Percentiles rank a stretch among this genome's conserved stretches.
phyloP scores from a whole-genome alignment of 2,888 invertebrate species.

The Dryobotodes eremita region DNA sequence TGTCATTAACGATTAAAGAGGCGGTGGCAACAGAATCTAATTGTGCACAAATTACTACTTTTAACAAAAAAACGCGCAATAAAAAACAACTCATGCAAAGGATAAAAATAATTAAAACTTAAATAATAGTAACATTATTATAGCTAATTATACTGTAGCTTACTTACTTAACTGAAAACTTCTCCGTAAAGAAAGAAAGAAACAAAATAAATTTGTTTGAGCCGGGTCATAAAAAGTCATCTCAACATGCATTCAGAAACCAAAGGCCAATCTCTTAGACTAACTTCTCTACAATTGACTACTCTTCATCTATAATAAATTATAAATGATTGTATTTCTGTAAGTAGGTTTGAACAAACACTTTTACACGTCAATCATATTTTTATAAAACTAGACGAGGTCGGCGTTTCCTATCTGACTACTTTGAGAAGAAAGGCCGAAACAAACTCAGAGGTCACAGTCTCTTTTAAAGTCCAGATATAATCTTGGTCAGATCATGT shows the following conservation, averaged over 20 bases:
- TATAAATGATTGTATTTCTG: too few relatives aligned
- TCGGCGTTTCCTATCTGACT: too few relatives aligned
- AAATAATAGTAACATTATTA: background rate
- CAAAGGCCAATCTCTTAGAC: too few relatives aligned
- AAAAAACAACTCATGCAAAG: background rate
- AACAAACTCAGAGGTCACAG: too few relatives aligned
- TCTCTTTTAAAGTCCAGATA: too few relatives aligned
- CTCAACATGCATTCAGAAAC: background rate
- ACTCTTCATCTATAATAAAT: conserved; percentile 3
- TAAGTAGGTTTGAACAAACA: too few relatives aligned
- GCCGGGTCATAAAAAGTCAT: background rate
- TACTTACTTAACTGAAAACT: background rate
- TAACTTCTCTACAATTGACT: background rate
- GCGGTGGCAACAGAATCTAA: too few relatives aligned
- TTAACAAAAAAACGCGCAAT: background rate
- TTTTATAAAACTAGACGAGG: too few relatives aligned
- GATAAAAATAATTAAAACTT: background rate
- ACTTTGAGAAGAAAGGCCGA: too few relatives aligned
- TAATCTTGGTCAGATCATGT: too few relatives aligned
- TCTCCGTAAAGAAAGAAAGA: background rate
- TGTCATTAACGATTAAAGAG: background rate
- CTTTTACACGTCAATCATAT: too few relatives aligned
- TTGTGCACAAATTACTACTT: background rate
- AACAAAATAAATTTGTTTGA: too few relatives aligned
- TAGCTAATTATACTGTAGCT: background rate